A percentile compares a stretch with the other conserved stretches of the same genome.
phyloP scores from a whole-genome alignment of 2,888 invertebrate species.

The Eristalis arbustorum region DNA sequence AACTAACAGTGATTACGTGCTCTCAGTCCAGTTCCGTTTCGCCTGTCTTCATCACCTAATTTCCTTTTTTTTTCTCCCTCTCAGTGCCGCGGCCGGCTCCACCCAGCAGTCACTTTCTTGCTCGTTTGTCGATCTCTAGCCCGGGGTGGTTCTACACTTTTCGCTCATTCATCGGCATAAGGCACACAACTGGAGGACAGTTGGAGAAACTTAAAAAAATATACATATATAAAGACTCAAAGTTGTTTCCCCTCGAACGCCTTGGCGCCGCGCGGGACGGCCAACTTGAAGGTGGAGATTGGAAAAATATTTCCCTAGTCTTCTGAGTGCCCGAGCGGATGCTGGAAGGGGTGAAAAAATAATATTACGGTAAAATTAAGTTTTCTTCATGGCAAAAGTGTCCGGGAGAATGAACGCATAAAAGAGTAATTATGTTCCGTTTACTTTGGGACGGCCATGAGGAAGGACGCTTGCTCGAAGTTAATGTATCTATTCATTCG shows the following conservation, averaged over 20 bases:
- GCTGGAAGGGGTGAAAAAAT: slow-evolving; percentile 6
- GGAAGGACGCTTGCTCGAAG: slow-evolving; percentile 34
- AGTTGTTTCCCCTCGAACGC: slow-evolving; percentile 20
- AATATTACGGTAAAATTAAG: slow-evolving; percentile 64
- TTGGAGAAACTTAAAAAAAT: slow-evolving; percentile 50
- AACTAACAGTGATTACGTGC: slow-evolving; percentile 71
- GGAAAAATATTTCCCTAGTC: slow-evolving; percentile 50
- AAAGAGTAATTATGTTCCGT: slow-evolving; percentile 63
- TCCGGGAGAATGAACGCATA: slow-evolving; percentile 54
- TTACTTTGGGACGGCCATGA: slow-evolving; percentile 22
- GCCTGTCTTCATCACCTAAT: slow-evolving; percentile 56
- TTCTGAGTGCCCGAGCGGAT: slow-evolving; percentile 5
- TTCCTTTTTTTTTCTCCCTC: slow-evolving; percentile 14
- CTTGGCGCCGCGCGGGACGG: not conserved
- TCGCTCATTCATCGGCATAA: slow-evolving; percentile 60
- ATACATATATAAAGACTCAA: slow-evolving; percentile 8
- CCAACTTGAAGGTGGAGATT: slow-evolving; percentile 54
- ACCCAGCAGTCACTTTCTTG: not conserved
- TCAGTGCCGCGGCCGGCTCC: not conserved
- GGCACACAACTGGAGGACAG: slow-evolving; percentile 34
- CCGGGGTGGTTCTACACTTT: slow-evolving; percentile 38
- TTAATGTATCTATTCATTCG: slow-evolving; percentile 57
- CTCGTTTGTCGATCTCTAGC: not conserved
- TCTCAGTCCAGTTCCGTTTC: slow-evolving; percentile 46
- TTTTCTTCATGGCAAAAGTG: slow-evolving; percentile 56